Evolutionary conservation across 2,888 invertebrate genomes (phyloP).

Genomic region (Heliothis peltigera): DNA sequence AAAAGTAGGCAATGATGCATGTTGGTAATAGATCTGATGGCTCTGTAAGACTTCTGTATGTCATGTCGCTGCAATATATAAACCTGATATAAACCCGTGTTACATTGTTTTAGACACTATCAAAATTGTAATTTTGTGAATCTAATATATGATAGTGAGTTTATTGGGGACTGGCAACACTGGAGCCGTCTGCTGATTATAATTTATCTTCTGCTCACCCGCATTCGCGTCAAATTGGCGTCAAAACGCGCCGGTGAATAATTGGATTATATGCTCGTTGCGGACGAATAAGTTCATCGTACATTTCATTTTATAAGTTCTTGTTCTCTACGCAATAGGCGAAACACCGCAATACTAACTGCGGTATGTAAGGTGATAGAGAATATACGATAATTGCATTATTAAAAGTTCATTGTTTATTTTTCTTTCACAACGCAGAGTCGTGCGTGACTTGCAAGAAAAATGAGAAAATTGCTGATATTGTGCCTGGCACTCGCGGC

Average conservation of each 20-base stretch:
- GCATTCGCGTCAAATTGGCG: slow-evolving; percentile 1
- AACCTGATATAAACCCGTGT: too few relatives aligned
- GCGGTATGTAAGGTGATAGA: slow-evolving; percentile 35
- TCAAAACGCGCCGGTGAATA: slow-evolving; percentile 38
- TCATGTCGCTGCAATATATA: too few relatives aligned
- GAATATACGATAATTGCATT: not conserved
- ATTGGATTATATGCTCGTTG: slow-evolving; percentile 36
- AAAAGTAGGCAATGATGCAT: too few relatives aligned
- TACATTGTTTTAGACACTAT: too few relatives aligned
- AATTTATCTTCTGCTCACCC: not conserved
- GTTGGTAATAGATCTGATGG: too few relatives aligned
- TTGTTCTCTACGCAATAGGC: slow-evolving; percentile 14
- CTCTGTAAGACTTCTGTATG: too few relatives aligned
- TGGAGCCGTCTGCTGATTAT: not conserved
- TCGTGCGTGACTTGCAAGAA: slow-evolving; percentile 72
- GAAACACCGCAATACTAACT: not conserved
- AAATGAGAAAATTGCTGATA: slow-evolving; percentile 73
- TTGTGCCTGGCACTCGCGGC: slow-evolving; percentile 73
- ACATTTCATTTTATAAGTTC: slow-evolving; percentile 9
- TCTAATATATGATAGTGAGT: too few relatives aligned
- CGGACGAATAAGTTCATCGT: slow-evolving; percentile 26
- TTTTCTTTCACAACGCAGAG: slow-evolving; percentile 40
- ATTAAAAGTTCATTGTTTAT: slow-evolving; percentile 13
- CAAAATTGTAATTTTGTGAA: too few relatives aligned
- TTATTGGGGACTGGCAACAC: not conserved